Evolutionary conservation across 2,113 vertebrate species (phyloP).

Genomic region (Pangasianodon gigas): DNA sequence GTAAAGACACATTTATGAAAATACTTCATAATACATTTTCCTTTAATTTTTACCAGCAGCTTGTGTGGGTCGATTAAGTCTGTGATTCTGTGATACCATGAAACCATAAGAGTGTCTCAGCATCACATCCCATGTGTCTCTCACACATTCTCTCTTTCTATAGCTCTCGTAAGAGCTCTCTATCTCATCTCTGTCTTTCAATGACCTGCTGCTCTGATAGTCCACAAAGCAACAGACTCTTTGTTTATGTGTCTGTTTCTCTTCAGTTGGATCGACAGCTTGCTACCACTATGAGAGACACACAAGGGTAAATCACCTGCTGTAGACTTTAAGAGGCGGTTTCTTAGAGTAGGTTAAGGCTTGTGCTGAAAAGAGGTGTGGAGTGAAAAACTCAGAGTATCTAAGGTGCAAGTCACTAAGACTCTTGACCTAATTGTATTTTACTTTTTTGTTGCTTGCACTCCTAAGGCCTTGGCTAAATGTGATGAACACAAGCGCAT

Average conservation of each 20-base stretch:
- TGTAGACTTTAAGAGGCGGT: neutral
- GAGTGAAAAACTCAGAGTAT: neutral
- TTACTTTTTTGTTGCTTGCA: neutral
- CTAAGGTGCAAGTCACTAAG: neutral
- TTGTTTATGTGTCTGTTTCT: constrained; percentile 4
- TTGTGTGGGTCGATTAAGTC: neutral
- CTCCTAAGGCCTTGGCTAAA: neutral
- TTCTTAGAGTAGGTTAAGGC: constrained; percentile 14
- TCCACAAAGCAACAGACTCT: constrained; percentile 37
- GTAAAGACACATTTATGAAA: neutral
- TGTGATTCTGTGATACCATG: neutral
- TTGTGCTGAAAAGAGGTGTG: neutral
- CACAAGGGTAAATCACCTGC: constrained; percentile 28
- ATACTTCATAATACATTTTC: neutral
- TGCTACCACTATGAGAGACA: neutral
- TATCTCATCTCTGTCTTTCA: constrained; percentile 20
- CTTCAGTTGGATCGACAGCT: constrained; percentile 26
- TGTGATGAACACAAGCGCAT: neutral
- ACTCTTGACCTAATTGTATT: neutral
- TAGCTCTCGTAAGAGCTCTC: neutral
- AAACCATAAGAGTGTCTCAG: neutral
- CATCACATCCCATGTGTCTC: neutral
- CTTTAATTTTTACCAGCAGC: neutral
- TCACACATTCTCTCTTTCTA: neutral
- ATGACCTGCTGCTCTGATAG: constrained; percentile 29